phyloP scores from a whole-genome alignment of 1,140 invertebrate species.

The Lysiphlebus fabarum region DNA sequence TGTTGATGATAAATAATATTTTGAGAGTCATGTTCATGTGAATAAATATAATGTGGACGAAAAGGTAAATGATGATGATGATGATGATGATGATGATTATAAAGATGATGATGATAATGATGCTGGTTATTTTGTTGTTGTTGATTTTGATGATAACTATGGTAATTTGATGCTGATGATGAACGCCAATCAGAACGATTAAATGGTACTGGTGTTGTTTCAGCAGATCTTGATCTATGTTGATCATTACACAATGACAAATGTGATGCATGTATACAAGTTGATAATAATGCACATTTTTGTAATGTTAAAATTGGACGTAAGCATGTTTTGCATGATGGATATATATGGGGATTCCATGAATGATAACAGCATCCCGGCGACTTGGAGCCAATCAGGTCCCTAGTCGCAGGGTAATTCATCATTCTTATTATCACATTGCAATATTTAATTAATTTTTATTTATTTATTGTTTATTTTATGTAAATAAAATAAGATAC shows the following conservation, averaged over 20 bases:
- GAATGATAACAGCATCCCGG: slow-evolving; percentile 52
- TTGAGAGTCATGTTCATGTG: too few relatives aligned
- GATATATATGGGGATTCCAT: slow-evolving; percentile 47
- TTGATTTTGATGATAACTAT: slow-evolving; percentile 45
- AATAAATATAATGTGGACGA: too few relatives aligned
- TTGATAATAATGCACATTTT: slow-evolving; percentile 32
- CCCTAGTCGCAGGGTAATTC: slow-evolving; percentile 54
- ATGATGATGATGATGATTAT: too few relatives aligned
- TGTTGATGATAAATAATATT: too few relatives aligned
- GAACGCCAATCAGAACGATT: slow-evolving; percentile 30
- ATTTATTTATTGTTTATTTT: too few relatives aligned
- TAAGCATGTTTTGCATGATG: slow-evolving; percentile 45
- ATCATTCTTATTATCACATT: slow-evolving; percentile 51
- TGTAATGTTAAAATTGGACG: slow-evolving; percentile 43
- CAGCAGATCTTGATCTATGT: slow-evolving; percentile 26
- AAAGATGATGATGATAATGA: not conserved
- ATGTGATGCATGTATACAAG: slow-evolving; percentile 27
- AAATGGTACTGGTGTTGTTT: slow-evolving; percentile 28
- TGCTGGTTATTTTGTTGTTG: slow-evolving; percentile 27
- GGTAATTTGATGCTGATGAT: slow-evolving; percentile 34
- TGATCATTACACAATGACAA: slow-evolving; percentile 27
- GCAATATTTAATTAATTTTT: slow-evolving; percentile 31
- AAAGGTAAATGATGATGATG: too few relatives aligned
- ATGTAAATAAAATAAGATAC: too few relatives aligned
- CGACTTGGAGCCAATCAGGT: slow-evolving; percentile 52